Evolutionary conservation across 1,140 invertebrate genomes (phyloP).

Genomic region (Archivesica marissinica): DNA sequence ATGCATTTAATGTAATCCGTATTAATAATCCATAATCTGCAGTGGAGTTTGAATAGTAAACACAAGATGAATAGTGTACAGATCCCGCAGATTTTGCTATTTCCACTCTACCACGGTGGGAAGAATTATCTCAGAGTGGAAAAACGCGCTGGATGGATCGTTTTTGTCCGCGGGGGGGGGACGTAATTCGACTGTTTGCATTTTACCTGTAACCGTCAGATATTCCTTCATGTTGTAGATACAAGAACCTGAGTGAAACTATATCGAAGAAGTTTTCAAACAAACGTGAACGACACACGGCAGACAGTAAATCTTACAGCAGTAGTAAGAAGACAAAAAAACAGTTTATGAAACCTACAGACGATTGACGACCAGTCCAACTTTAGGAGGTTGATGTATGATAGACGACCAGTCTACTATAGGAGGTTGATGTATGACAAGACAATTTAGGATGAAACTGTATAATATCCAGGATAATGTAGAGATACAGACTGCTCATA

Average conservation of each 20-base stretch:
- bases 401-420: neutral
- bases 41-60: neutral
- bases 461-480: neutral
- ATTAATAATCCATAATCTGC: neutral
- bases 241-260: neutral
- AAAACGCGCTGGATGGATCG: neutral
- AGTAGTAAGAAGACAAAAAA: slow-evolving; percentile 32
- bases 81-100: too few relatives aligned
- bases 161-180: neutral
- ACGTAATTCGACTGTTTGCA: neutral
- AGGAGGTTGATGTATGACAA: too few relatives aligned
- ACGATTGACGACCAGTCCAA: too few relatives aligned
- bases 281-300: slow-evolving; percentile 21
- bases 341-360: slow-evolving; percentile 44
- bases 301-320: neutral
- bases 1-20: neutral
- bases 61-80: neutral
- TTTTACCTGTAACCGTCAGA: neutral
- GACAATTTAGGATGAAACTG: neutral
- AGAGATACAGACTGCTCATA: neutral
- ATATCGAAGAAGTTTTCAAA: slow-evolving; percentile 39
- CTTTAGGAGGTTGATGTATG: neutral
- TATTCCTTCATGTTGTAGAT: slow-evolving; percentile 11
- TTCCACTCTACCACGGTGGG: neutral
- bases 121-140: neutral